Conservation (phyloP, 2,888 invertebrate species). For the Caenorhabditis angaria region DNA sequence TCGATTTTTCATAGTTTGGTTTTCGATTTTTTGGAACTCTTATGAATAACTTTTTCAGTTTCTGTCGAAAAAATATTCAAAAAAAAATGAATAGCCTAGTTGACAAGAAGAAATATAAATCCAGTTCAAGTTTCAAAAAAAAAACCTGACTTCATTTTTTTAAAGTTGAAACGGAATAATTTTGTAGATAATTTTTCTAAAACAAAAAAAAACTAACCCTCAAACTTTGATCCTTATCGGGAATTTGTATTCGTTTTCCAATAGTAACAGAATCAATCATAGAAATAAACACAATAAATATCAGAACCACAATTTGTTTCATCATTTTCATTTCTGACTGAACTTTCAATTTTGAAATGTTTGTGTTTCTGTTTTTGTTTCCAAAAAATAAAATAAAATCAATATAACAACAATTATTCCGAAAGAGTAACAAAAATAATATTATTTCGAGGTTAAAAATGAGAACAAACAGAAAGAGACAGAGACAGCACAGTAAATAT, state of each 20-base stretch:
- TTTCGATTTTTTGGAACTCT: no score
- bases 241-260: conserved; percentile 31
- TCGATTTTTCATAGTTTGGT: no score
- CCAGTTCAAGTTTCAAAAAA: no score
- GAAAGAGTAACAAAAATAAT: not conserved
- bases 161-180: not conserved
- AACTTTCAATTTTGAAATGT: conserved; percentile 1
- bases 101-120: no score
- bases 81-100: not conserved
- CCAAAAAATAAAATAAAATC: not conserved
- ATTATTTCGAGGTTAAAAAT: conserved; percentile 5
- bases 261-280: conserved; percentile 21
- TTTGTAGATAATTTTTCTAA: not conserved
- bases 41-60: no score
- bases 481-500: conserved; percentile 3
- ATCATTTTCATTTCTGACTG: not conserved
- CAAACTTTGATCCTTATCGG: conserved; percentile 40
- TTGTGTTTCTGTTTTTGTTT: not conserved
- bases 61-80: no score
- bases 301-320: not conserved
- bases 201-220: conserved; percentile 16
- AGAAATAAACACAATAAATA: not conserved
- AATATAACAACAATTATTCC: not conserved
- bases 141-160: not conserved
- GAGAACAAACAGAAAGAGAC: conserved; percentile 7